Base-by-base conservation (phyloP, 2,113 vertebrate species). In the Oreocharis arfaki region DNA sequence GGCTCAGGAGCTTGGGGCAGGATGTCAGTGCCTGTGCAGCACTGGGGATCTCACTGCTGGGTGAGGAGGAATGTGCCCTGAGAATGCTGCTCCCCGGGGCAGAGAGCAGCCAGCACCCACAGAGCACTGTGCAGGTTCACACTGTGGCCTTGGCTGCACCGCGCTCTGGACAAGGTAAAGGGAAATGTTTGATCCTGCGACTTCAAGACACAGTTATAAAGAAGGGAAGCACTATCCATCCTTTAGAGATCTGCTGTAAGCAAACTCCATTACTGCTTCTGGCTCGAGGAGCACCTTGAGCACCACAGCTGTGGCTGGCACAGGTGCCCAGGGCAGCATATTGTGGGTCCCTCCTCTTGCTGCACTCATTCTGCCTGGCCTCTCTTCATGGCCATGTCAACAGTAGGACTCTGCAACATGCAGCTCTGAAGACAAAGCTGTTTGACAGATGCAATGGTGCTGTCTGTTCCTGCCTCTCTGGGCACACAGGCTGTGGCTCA, bases 371-470 rank as follows among this genome's bases (percentile, higher is more conserved):
- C 71, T 60, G 19, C 47, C 16, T 33, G 27, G 70, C 41, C 33
- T 63, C 37, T 63, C 41, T 19, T 23, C 18, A 18, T 0, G 0
- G 27, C 67, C 70, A 7, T 0, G 0, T 11, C 59, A 28, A 6
- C 3, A 3, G 33, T 7, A 17, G 49, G 35, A 27, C 33, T 3
- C n/a, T 15, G 53, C 22, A 35, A 49, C 1, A 2, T 3, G 2
- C 57, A 42, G 68, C 32, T 53, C 37, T 76, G 71, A 59, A 53
- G 49, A 5, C 18, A 35, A 12, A 64, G 59, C 28, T 22, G 57
- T 44, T 53, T 33, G 55, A 15, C 39, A 68, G 42, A 35, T 7
- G 13, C 9, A 2, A 0, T 1, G 9, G 33, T 46, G 41, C 39
- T 67, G 33, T 7, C 46, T 60, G 47, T 11, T 47, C 37, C 89